Evolutionary conservation across 2,113 vertebrate genomes (phyloP).

Genomic region (Neolamprologus sp.): DNA sequence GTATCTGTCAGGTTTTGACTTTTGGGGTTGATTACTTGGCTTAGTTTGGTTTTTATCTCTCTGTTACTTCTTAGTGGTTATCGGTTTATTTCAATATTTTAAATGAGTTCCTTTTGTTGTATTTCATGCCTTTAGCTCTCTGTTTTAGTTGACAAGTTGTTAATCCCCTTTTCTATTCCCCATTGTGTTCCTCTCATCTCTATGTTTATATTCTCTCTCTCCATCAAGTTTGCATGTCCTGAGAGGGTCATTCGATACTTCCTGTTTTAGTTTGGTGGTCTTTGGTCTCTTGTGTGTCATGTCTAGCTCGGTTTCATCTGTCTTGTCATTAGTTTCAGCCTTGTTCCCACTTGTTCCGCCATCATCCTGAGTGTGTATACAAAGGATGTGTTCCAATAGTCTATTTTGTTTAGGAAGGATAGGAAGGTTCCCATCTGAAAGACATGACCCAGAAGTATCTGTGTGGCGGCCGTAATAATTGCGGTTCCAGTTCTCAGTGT

Average conservation of each 20-base stretch:
- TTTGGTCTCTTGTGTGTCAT: neutral
- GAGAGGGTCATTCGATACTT: neutral
- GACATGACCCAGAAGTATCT: neutral
- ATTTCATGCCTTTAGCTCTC: neutral
- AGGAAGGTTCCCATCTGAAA: neutral
- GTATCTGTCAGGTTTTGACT: neutral
- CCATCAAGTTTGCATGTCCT: neutral
- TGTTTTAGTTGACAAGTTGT: neutral
- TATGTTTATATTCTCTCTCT: neutral
- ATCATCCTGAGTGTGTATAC: neutral
- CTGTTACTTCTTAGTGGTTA: neutral
- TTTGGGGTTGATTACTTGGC: neutral
- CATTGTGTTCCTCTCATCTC: neutral
- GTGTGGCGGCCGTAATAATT: neutral
- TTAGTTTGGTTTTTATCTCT: neutral
- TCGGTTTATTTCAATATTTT: neutral
- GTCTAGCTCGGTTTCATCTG: neutral
- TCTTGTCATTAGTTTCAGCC: neutral
- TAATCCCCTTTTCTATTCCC: neutral
- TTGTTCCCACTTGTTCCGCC: neutral
- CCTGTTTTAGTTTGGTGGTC: neutral
- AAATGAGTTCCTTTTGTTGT: neutral
- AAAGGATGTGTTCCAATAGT: neutral
- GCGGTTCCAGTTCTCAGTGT: rapidly evolving
- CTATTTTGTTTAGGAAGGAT: neutral